Evolutionary conservation across 1,140 invertebrate species (phyloP), one percentile per base, ranked within the genome.

Genomic region (Nasonia giraulti): DNA sequence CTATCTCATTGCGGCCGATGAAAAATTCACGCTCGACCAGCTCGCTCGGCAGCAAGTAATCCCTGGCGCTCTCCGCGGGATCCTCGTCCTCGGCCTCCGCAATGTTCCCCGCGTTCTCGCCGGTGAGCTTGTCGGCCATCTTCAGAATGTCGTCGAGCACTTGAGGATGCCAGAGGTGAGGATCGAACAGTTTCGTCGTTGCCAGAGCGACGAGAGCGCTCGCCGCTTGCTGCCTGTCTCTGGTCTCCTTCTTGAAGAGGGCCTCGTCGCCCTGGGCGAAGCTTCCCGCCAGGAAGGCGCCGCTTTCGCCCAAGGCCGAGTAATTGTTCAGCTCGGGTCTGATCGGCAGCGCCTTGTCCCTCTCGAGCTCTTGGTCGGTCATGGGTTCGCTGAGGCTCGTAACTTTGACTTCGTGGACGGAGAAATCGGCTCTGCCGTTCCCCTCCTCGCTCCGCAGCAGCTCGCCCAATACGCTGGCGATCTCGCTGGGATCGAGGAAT

Each of bases 21-120:
- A 81, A 74, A n/a, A 92, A 92, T 27, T 91, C 88, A 33, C 92
- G 90, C 55, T 87, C 88, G 44, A 93, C 89, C 73, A 93, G 89
- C 73, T 94, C 93, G 75, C 88, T 90, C 0, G 94, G 91, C 44
- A 93, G 83, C 0, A 94, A 91, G 73, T 92, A 94, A 84, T 92
- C 84, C 83, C 94, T 91, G 27, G 84, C 83, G 0, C 20, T 14
- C 55, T 90, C 40, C 40, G 40, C 87, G 14, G 87, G 88, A 6
- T 89, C 88, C 0, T 66, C 37, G 1, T 88, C 89, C 11, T 87
- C 87, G 5, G 37, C 33, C n/a, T 89, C 92, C 2, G 88, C 89
- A 6, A 94, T 84, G 84, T 93, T 94, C 47, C 88, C 87, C 55
- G 92, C 37, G 83, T 93, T 94, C 11, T 92, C 86, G 2, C 31